Percentiles rank a stretch among this genome's conserved stretches.
phyloP scores from a whole-genome alignment of 2,797 vertebrate genomes.

The Enteromius trimaculatus region DNA sequence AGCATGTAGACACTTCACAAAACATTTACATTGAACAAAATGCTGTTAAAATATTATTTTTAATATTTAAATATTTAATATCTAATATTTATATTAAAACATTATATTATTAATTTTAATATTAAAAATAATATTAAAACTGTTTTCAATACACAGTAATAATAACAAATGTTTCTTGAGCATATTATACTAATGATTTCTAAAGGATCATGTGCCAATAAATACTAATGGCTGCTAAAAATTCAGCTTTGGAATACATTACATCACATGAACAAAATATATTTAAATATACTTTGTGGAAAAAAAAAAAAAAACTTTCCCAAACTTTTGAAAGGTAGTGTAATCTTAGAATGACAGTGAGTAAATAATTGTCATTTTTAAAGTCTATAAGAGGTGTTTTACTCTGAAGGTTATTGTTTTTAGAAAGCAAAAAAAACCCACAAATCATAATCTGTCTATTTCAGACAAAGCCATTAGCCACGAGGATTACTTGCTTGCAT shows the following conservation, averaged over 20 bases:
- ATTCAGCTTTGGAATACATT: neutral
- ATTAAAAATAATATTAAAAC: neutral
- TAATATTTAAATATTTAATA: neutral
- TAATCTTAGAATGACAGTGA: neutral
- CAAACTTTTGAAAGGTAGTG: neutral
- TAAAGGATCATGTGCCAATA: neutral
- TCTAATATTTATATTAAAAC: too few species aligned
- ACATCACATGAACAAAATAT: neutral
- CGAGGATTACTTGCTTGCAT: neutral
- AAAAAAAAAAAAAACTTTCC: too few species aligned
- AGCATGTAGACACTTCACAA: too few species aligned
- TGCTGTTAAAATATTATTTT: too few species aligned
- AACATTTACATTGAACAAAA: neutral
- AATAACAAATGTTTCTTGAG: neutral
- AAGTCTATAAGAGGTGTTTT: neutral
- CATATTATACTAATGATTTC: neutral
- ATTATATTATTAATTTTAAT: neutral
- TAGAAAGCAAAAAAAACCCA: neutral
- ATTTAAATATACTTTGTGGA: neutral
- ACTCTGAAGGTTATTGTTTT: neutral
- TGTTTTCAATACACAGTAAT: neutral
- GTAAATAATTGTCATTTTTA: neutral
- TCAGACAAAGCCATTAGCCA: neutral
- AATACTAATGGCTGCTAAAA: neutral
- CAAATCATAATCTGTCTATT: neutral